A percentile compares a stretch with the other conserved stretches of the same genome.
Evolutionary conservation across 2,888 invertebrate species (phyloP).

Genomic region (Panopea generosa): DNA sequence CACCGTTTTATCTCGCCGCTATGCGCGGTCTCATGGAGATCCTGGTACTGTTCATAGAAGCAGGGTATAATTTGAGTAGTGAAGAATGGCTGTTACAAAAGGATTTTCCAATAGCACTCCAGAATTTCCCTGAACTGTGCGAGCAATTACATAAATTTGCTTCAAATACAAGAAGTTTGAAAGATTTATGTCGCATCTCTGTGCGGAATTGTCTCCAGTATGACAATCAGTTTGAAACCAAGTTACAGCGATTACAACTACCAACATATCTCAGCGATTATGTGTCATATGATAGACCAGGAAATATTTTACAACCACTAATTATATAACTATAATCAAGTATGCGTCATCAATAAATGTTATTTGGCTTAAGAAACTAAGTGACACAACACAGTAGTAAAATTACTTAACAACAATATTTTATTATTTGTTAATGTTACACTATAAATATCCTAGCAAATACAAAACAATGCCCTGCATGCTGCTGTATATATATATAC

Average conservation of each 20-base stretch:
- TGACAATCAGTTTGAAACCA: conserved; percentile 27
- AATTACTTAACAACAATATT: no score
- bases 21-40: conserved; percentile 67
- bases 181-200: conserved; percentile 56
- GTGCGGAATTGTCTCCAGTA: conserved; percentile 51
- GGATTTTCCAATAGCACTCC: conserved; percentile 61
- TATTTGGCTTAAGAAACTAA: no score
- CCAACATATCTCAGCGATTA: conserved; percentile 26
- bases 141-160: conserved; percentile 59
- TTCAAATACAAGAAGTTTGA: conserved; percentile 59
- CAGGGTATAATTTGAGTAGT: conserved; percentile 72
- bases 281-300: conserved; percentile 28
- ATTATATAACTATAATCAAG: no score
- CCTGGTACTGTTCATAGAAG: conserved; percentile 68
- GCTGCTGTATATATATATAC: no score
- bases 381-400: no score
- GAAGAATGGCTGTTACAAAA: conserved; percentile 70
- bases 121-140: conserved; percentile 52
- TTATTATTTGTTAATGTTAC: no score
- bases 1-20: conserved; percentile 74
- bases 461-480: no score
- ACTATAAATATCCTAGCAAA: no score
- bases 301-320: neutral
- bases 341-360: no score
- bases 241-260: conserved; percentile 18